Evolutionary conservation across 2,113 vertebrate species (phyloP).

Genomic region (Dendropsophus ebraccatus): DNA sequence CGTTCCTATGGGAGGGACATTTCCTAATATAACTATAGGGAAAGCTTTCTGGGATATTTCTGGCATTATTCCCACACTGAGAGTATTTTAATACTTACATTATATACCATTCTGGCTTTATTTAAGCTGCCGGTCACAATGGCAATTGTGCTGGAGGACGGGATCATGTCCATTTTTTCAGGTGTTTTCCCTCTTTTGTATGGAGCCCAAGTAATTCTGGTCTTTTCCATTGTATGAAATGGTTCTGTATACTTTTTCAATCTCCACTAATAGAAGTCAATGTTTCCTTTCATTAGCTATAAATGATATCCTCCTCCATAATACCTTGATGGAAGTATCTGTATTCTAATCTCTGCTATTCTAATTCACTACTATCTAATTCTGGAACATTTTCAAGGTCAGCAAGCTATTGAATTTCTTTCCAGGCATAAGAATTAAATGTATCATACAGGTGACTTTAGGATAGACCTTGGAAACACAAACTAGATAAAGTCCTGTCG

Average conservation of each 20-base stretch:
- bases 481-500: not conserved
- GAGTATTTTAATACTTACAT: not conserved
- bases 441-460: not conserved
- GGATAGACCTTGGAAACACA: not conserved
- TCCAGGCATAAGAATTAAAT: not conserved
- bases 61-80: not conserved
- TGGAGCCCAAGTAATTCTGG: not conserved
- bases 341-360: not conserved
- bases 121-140: not conserved
- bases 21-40: no score
- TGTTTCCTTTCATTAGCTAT: slow-evolving; percentile 13
- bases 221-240: not conserved
- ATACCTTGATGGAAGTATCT: not conserved
- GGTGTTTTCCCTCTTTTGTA: not conserved
- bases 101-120: not conserved
- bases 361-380: no score
- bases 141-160: not conserved
- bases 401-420: not conserved
- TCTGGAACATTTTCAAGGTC: slow-evolving; percentile 33
- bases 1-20: no score
- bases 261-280: not conserved
- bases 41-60: no score
- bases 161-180: not conserved
- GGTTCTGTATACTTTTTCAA: not conserved
- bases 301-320: slow-evolving; percentile 15